Base-by-base conservation (phyloP, 2,888 invertebrate genomes). In the Meteorus colon region DNA sequence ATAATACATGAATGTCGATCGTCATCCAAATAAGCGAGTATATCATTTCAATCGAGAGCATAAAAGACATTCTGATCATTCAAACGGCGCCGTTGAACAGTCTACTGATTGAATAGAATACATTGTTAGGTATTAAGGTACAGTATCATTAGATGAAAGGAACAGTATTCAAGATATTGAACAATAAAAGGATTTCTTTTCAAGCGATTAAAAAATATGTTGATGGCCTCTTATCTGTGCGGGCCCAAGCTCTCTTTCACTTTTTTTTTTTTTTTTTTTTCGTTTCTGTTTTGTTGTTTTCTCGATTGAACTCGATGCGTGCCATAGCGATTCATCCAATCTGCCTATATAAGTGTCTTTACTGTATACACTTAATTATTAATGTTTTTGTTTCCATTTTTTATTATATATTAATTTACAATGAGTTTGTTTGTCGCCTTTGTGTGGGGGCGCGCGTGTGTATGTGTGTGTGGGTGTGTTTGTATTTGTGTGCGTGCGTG, bases 121-220 rank as follows among this genome's bases (percentile, higher is more conserved):
- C 65, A 66, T 65, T 29, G 59, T 73, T 37, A 48, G 45, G 8
- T 48, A n/a, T 55, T 37, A 48, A 69, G 51, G 69, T 69, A 69
- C 69, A 69, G 69, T 69, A 69, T 69, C 29, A 19, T 37, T 63
- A 63, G 63, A 65, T 48, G 48, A 66, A 73, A 65, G 65, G 55
- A 73, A 73, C 73, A 73, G 48, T 73, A 48, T 48, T 63, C 51
- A 41, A 41, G 41, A n/a, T 63, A 19, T 66, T 37, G 73, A 68
- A 74, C 62, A 74, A 74, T 74, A 34, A 74, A 66, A 51, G 48
- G 63, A 45, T 72, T 72, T 48, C 83, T 82, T 82, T 84, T 79
- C 83, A 86, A 87, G 84, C 82, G 84, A 86, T 88, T 86, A 87
- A 88, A 88, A 88, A 88, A 87, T 87, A 88, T 86, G 84, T 86